Evolutionary conservation across 2,888 invertebrate species (phyloP).

Genomic region (Hydriomena furcata): DNA sequence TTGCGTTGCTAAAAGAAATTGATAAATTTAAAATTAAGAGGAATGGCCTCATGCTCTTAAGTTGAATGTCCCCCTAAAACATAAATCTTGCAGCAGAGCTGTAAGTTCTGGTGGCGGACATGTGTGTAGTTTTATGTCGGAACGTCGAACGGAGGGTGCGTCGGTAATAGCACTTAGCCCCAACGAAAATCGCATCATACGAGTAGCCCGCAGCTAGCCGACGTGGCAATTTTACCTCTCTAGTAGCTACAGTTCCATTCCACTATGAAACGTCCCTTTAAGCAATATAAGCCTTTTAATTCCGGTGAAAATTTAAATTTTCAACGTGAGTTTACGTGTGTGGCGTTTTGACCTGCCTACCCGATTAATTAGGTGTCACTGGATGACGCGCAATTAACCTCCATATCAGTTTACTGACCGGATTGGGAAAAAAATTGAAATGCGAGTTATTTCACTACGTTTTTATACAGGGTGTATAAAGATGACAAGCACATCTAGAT

Average conservation of each 20-base stretch:
- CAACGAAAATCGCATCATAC: slow-evolving; percentile 33
- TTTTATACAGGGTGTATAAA: too few relatives aligned
- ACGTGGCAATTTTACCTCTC: slow-evolving; percentile 33
- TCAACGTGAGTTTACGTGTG: too few relatives aligned
- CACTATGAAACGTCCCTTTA: too few relatives aligned
- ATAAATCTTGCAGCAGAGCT: slow-evolving; percentile 43
- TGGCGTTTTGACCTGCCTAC: slow-evolving; percentile 37
- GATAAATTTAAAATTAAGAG: slow-evolving; percentile 13
- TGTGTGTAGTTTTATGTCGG: slow-evolving; percentile 34
- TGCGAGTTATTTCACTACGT: slow-evolving; percentile 34
- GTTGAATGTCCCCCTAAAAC: slow-evolving; percentile 40
- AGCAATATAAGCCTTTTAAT: slow-evolving; percentile 39
- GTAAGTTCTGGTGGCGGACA: slow-evolving; percentile 26
- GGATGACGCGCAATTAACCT: slow-evolving; percentile 57
- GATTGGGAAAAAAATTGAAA: slow-evolving; percentile 34
- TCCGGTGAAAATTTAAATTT: slow-evolving; percentile 52
- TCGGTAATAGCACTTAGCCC: slow-evolving; percentile 30
- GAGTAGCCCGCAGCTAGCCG: slow-evolving; percentile 28
- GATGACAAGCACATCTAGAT: too few relatives aligned
- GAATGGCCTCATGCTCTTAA: slow-evolving; percentile 36
- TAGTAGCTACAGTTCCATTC: slow-evolving; percentile 35
- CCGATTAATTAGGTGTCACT: slow-evolving; percentile 59
- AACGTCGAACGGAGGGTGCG: slow-evolving; percentile 19
- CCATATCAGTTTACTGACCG: slow-evolving; percentile 44
- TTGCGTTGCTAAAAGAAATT: too few relatives aligned